Evolutionary conservation across 2,888 invertebrate species (phyloP).

Genomic region (Acanthosepion lycidas): DNA sequence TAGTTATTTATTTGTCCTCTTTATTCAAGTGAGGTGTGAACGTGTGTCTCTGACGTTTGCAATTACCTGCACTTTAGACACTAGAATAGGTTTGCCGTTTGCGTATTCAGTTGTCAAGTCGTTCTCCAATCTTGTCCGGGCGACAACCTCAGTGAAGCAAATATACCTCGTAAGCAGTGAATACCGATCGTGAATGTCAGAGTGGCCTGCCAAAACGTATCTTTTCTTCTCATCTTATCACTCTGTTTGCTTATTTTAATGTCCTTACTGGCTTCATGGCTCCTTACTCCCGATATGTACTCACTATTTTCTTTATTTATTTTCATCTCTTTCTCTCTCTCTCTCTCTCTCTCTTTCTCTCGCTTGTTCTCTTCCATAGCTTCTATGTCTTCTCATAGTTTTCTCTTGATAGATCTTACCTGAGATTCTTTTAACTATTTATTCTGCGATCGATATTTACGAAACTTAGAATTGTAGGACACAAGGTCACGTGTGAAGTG

Average conservation of each 20-base stretch:
- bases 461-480: no score
- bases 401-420: no score
- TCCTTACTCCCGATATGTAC: neutral
- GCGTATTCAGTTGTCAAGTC: neutral
- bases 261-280: neutral
- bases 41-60: neutral
- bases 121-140: neutral
- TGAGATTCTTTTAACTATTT: no score
- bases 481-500: no score
- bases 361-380: no score
- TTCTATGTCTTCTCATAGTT: no score
- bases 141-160: neutral
- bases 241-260: neutral
- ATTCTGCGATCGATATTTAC: no score
- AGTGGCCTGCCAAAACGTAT: constrained; percentile 8
- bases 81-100: neutral
- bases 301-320: no score
- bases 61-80: neutral
- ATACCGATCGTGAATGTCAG: neutral
- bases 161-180: neutral
- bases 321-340: no score
- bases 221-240: neutral
- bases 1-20: neutral
- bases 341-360: no score
- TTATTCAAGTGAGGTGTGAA: neutral